A percentile compares a stretch with the other conserved stretches of the same genome.
These are phyloP conservation scores for Nesogale talazaci DNA, from an alignment of 2,113 vertebrate species.

Conservation along the genomic window DNA sequence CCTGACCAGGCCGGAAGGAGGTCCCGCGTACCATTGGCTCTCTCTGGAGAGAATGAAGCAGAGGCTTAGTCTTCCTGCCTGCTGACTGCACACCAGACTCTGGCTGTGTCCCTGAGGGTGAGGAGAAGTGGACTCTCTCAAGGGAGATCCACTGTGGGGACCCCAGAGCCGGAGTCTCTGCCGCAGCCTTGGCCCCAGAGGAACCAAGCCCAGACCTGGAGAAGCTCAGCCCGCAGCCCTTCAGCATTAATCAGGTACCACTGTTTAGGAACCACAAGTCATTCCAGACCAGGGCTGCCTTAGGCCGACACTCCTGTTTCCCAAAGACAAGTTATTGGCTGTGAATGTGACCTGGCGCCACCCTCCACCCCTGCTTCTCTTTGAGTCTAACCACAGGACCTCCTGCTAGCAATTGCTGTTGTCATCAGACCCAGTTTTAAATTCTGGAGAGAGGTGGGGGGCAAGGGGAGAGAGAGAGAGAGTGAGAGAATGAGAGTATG, in stretches of 20 bases:
- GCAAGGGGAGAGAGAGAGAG: not conserved
- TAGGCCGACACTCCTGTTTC: not conserved
- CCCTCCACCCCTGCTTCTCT: not conserved
- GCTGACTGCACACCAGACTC: not conserved
- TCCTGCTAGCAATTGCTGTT: constrained; percentile 1
- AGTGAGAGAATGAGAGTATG: not conserved
- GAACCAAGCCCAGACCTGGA: not conserved
- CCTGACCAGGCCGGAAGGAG: too few relatives aligned
- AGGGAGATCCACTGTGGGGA: not conserved
- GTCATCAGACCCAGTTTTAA: not conserved
- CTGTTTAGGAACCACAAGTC: not conserved
- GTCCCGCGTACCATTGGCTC: too few relatives aligned
- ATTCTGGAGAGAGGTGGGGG: not conserved
- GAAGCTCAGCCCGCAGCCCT: not conserved
- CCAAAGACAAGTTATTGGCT: not conserved
- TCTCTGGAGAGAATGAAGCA: not conserved
- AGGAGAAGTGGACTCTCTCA: not conserved
- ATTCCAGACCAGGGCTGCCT: not conserved
- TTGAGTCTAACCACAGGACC: not conserved
- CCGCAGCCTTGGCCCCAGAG: not conserved
- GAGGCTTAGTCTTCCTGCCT: not conserved
- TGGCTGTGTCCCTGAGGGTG: not conserved
- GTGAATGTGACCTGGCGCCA: not conserved
- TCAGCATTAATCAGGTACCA: not conserved
- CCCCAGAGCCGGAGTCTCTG: not conserved